Evolutionary conservation across 1,140 invertebrate species (phyloP), one percentile per base, ranked within the genome.

Genomic region (Chironomus tepperi): DNA sequence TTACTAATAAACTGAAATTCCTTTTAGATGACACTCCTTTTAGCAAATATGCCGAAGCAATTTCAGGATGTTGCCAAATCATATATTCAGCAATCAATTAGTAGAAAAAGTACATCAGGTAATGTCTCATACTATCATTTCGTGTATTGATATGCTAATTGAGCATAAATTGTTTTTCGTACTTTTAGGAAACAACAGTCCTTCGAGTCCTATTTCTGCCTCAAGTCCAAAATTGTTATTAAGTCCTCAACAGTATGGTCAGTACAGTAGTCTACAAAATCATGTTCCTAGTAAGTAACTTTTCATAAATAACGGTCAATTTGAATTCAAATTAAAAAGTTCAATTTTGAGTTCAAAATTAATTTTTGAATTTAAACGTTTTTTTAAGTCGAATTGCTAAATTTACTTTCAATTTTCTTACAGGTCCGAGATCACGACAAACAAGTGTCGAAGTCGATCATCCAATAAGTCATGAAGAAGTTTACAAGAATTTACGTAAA

Each of bases 401-500:
- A n/a, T n/a, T n/a, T n/a, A n/a, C n/a, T n/a, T n/a, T n/a, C n/a
- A n/a, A n/a, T n/a, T n/a, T n/a, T n/a, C n/a, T n/a, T n/a, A 65
- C 21, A 75, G 76, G 74, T 82, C 81, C 80, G 47, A 78, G 81
- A 42, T 81, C 81, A 9, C 78, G 81, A 15, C 81, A 82, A 74
- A 80, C 81, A 7, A 81, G 81, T 1, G 80, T 81, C 75, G 81
- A 81, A 76, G 79, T 80, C 76, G 89, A 89, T 73, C 89, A 92
- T 79, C 88, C 89, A 78, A 84, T 91, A 76, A 92, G 91, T 80
- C 89, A 92, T 16, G 93, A 96, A 81, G 95, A 97, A 81, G 90
- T 97, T 67, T 90, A 91, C 79, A 91, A 91, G 80, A 94, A 93
- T 75, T 88, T 98, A 74, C 87, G 93, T 75, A 91, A 92, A 80